Base-by-base conservation (phyloP, 2,113 vertebrate species). In the Eulacestoma nigropectus region DNA sequence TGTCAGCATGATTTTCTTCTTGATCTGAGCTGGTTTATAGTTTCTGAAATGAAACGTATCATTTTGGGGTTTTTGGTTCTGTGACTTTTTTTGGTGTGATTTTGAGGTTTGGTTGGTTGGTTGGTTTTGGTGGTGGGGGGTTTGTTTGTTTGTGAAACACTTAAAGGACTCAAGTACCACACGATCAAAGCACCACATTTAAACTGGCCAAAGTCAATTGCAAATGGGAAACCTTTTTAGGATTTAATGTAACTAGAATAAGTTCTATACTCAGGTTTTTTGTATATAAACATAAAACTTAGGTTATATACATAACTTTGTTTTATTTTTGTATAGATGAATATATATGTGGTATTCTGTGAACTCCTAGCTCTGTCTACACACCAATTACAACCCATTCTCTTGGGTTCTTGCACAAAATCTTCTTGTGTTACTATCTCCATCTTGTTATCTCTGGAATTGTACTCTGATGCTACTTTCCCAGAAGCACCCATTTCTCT, bases 11-110 rank as follows among this genome's bases (percentile, higher is more conserved):
- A 56, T 64, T 73, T 80, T 2, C 44, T 85, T 76, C 35, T 52
- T 93, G 25, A 35, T 88, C 39, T 52, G n/a, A 92, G 30, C 15
- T 88, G 13, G 4, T 44, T 85, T 46, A 21, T 55, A 18, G 16
- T 56, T 91, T 68, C 67, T 88, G 27, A 65, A 89, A 56, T 35
- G 7, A 69, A 73, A 46, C 1, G 1, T 29, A 2, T 44, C 19
- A 73, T 39, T 57, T 17, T 3, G 11, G 7, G 17, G 3, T 0
- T 1, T 5, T 30, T 44, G 8, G 4, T 11, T 74, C 59, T 14
- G 13, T 74, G 37, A 16, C 10, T 1, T 16, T 21, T 57, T 57
- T 82, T 47, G 4, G 11, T 65, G 35, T 52, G 13, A 25, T 63
- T 73, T 81, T 16, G 17, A n/a, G 8, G 14, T 4, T 19, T 32